Conservation (phyloP, 2,797 vertebrate species). For the Podarcis siculus region DNA sequence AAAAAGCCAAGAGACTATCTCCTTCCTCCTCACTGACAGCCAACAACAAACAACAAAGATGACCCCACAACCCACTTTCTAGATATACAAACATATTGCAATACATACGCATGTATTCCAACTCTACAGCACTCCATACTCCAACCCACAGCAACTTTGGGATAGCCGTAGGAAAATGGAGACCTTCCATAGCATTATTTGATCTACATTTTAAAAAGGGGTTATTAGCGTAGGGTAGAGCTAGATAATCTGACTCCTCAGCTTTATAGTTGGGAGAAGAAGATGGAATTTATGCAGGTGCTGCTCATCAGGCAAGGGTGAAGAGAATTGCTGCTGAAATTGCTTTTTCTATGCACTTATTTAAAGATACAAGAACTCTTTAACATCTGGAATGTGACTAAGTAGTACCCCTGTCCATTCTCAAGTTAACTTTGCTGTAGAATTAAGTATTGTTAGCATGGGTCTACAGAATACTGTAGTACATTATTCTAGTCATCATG, state of each 20-base stretch:
- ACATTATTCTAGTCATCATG: background rate
- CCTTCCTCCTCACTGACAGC: background rate
- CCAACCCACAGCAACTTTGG: constrained; percentile 10
- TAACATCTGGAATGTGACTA: background rate
- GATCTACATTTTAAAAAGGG: background rate
- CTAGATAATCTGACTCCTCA: background rate
- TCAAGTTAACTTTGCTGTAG: background rate
- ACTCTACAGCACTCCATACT: background rate
- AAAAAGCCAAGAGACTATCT: background rate
- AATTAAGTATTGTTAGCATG: background rate
- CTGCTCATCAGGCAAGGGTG: background rate
- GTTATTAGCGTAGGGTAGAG: background rate
- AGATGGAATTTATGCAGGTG: background rate
- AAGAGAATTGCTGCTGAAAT: background rate
- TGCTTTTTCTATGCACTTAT: background rate
- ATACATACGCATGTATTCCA: background rate
- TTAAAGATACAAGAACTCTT: background rate
- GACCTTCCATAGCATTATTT: background rate
- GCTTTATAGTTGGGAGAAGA: background rate
- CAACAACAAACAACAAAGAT: background rate
- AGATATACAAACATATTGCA: background rate
- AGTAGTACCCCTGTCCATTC: background rate
- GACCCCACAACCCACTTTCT: background rate
- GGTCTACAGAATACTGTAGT: background rate
- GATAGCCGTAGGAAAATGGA: background rate